These are phyloP conservation scores for Morpho achilles DNA, from an alignment of 2,888 invertebrate genomes.

Conservation along the genomic window DNA sequence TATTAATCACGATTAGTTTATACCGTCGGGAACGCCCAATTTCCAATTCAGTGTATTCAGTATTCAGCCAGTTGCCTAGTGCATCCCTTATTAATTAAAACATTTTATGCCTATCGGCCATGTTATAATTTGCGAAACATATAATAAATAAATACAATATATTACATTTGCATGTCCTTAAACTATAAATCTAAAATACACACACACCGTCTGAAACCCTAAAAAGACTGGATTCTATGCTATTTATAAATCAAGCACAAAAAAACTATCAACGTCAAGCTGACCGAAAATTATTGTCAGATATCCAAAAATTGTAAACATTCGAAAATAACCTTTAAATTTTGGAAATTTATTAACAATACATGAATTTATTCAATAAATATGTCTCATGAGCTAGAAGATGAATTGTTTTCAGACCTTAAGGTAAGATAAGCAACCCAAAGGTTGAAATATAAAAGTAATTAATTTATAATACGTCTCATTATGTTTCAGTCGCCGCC, in stretches of 20 bases:
- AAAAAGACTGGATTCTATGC: too few species aligned
- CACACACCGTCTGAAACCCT: too few species aligned
- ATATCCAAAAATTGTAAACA: background rate
- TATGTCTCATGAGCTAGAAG: conserved; percentile 46
- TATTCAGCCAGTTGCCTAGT: too few species aligned
- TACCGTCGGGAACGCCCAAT: too few species aligned
- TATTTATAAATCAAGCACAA: background rate
- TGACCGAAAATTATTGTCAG: background rate
- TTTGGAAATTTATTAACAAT: background rate
- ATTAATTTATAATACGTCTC: background rate
- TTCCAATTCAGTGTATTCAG: too few species aligned
- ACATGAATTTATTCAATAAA: conserved; percentile 14
- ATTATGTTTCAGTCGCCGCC: conserved; percentile 75
- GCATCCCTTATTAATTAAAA: too few species aligned
- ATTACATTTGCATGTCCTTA: too few species aligned
- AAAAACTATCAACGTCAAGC: background rate
- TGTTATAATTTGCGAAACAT: too few species aligned
- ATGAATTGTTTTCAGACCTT: conserved; percentile 46
- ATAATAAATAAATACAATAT: too few species aligned
- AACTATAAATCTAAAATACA: too few species aligned
- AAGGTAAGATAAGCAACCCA: conserved; percentile 37
- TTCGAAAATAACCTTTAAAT: background rate
- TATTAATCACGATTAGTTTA: too few species aligned
- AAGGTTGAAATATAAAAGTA: background rate
- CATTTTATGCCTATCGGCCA: too few species aligned